Percentiles rank a stretch among this genome's conserved stretches.
These are phyloP conservation scores for Alviniconcha marisindica DNA, from an alignment of 1,140 invertebrate species.

Conservation along the genomic window DNA sequence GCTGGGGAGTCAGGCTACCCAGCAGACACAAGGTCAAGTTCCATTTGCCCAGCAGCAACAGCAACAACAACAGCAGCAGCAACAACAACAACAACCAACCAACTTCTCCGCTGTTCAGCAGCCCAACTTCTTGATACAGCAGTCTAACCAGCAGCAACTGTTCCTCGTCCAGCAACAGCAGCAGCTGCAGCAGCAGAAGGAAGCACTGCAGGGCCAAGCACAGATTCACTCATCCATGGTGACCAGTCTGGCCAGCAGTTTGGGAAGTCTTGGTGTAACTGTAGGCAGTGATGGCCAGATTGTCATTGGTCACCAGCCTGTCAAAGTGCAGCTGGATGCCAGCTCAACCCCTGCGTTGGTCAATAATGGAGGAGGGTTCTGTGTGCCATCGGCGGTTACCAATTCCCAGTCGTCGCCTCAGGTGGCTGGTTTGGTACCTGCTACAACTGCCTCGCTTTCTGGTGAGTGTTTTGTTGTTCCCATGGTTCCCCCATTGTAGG, in stretches of 20 bases:
- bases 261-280: neutral
- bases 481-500: too few relatives aligned
- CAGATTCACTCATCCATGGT: constrained; percentile 19
- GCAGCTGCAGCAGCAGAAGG: neutral
- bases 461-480: too few relatives aligned
- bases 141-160: neutral
- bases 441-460: neutral
- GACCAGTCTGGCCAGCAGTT: neutral
- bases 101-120: neutral
- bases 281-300: constrained; percentile 11
- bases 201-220: neutral
- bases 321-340: constrained; percentile 15
- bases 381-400: neutral
- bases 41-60: neutral
- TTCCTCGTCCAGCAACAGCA: neutral
- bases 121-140: constrained; percentile 15
- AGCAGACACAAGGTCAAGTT: neutral
- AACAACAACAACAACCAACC: neutral
- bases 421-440: neutral
- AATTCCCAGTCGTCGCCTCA: neutral
- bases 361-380: neutral
- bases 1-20: neutral
- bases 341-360: neutral
- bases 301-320: constrained; percentile 4
- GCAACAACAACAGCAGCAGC: constrained; percentile 14